Base-by-base conservation (phyloP, 2,888 invertebrate genomes). In the Ormyrus nitidulus region DNA sequence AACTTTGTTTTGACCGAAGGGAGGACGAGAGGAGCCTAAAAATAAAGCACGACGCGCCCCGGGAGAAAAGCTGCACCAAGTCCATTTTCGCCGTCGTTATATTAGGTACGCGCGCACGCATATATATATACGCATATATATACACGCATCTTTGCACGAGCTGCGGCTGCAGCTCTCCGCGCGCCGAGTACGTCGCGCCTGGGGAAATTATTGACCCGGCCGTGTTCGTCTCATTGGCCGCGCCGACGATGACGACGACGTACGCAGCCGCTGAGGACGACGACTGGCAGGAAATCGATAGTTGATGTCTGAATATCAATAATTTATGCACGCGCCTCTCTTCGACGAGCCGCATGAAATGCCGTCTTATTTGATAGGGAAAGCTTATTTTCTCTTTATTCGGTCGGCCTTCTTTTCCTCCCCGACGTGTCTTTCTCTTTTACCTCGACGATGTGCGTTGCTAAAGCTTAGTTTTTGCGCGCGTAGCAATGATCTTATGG, bases 231-330 rank as follows among this genome's bases (percentile, higher is more conserved):
- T 53, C 48, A 19, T 19, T 53, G 48, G 70, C 10, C 48, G 19
- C 64, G n/a, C 11, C 34, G 49, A 10, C 62, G 34, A 19, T 69
- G 59, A 34, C 13, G 58, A 49, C 61, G 66, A 48, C 59, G 49
- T 65, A n/a, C 51, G 13, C 65, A 34, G 34, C 34, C 34, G 34
- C 34, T 34, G 66, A 2, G 49, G 70, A 11, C 44, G 70, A n/a
- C 53, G 64, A 53, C 61, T 44, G 66, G 54, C 66, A 71, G 70
- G 61, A 79, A 79, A 80, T 80, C 79, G 71, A 80, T 71, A 75
- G 54, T 54, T 71, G 76, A 68, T 76, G 71, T 64, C 65, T 71
- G 76, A 76, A 76, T 71, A 72, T 75, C 76, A 75, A 80, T 80
- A 76, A 76, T 80, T 80, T 76, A 80, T 76, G 71, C 56, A 76